Evolutionary conservation across 2,888 invertebrate genomes (phyloP).

Genomic region (Cantharis lateralis): DNA sequence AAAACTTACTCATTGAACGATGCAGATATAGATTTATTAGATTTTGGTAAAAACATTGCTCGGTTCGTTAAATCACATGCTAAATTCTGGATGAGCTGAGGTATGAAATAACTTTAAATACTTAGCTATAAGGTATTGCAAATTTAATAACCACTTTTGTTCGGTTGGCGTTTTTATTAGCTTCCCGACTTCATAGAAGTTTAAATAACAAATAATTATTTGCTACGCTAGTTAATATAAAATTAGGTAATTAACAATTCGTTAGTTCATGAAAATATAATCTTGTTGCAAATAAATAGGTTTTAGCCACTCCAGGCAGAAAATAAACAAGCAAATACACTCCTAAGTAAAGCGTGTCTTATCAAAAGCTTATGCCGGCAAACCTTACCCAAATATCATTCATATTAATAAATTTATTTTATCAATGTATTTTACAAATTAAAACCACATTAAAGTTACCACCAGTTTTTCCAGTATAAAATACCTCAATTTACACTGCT

Average conservation of each 20-base stretch:
- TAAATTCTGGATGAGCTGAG: neutral
- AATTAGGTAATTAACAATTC: conserved; percentile 29
- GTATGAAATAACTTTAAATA: conserved; percentile 1
- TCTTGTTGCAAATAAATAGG: conserved; percentile 25
- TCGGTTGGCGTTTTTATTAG: neutral
- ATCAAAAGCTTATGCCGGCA: conserved; percentile 21
- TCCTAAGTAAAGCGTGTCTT: conserved; percentile 15
- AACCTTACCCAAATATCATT: conserved; percentile 24
- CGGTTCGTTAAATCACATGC: conserved; percentile 25
- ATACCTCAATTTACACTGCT: neutral
- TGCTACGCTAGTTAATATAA: neutral
- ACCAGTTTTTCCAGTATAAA: neutral
- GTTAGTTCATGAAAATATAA: conserved; percentile 29
- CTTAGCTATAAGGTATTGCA: neutral
- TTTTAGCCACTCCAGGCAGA: conserved; percentile 25
- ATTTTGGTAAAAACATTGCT: conserved; percentile 18
- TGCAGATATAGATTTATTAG: neutral
- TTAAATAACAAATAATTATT: neutral
- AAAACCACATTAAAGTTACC: neutral
- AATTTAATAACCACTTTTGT: neutral
- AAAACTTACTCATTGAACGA: neutral
- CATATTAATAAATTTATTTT: neutral
- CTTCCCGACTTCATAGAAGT: neutral
- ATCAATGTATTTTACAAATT: neutral
- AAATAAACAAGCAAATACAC: conserved; percentile 30